Base-by-base conservation (phyloP, 2,888 invertebrate species). In the Caenorhabditis sp. region DNA sequence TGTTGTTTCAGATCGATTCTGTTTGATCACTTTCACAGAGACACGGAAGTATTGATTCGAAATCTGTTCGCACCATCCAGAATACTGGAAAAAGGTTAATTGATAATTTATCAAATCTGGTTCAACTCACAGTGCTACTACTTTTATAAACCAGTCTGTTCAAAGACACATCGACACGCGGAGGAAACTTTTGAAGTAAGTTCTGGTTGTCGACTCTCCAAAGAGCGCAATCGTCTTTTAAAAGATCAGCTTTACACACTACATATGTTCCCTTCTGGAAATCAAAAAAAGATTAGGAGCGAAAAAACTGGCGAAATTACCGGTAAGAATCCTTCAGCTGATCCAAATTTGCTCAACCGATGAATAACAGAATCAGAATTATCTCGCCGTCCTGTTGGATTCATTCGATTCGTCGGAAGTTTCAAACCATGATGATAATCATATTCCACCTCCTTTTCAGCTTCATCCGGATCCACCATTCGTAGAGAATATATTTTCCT, bases 121-220 rank as follows among this genome's bases (percentile, higher is more conserved):
- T 59, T 36, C 24, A 36, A 57, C 69, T 61, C 31, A 79, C 79
- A 55, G 80, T 77, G 66, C 83, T 76, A 58, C 83, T 84, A 68
- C 81, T 84, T 54, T 70, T 78, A 64, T 84, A 84, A 17, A 73
- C 58, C 2, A 75, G 59, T 23, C 58, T 64, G 10, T 77, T 66
- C 0, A 72, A 60, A 2, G 71, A 64, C 4, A 63, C 37, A 49
- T 76, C 76, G 17, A 71, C 31, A 8, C 75, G 31, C 1, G 82
- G 84, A 1, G 78, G 76, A 68, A 82, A 87, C 69, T 87, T 87
- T 70, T 87, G 87, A 14, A 87, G 78, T 53, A 87, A 76, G 66
- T 86, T 87, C 69, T 86, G 86, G 67, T 84, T 87, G 73, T 87
- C 87, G 8, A 87, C 85, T 49, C 81, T 71, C 87, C 87, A 87